Evolutionary conservation across 2,797 vertebrate genomes (phyloP).

Genomic region (Erethizon dorsatum): DNA sequence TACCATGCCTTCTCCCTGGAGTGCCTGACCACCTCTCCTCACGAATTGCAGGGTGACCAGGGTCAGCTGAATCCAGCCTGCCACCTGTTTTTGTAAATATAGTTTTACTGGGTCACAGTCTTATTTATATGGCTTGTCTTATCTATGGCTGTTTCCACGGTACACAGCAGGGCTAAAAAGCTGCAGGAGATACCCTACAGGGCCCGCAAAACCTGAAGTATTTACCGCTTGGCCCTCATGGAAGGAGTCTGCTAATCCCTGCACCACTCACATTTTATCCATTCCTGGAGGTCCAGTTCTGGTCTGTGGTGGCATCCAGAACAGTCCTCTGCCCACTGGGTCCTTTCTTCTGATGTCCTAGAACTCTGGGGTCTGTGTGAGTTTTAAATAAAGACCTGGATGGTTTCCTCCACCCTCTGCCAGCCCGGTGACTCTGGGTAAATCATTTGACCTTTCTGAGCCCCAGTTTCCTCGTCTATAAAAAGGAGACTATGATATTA

Average conservation of each 20-base stretch:
- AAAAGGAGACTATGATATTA: neutral
- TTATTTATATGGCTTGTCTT: neutral
- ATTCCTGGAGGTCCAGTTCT: neutral
- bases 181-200: accelerated
- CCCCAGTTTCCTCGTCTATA: neutral
- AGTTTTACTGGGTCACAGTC: neutral
- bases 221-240: neutral
- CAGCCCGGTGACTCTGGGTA: neutral
- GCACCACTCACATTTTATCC: neutral
- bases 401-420: neutral
- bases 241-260: neutral
- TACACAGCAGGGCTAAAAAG: neutral
- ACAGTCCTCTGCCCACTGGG: neutral
- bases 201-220: neutral
- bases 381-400: neutral
- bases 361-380: neutral
- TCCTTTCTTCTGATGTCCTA: neutral
- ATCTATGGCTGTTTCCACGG: neutral
- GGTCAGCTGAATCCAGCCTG: neutral
- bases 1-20: neutral
- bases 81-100: neutral
- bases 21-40: too few species aligned
- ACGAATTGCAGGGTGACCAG: neutral
- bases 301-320: neutral
- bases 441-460: neutral